These are phyloP conservation scores for Lepus timidus DNA, from an alignment of 2,113 vertebrate species.

Conservation along the genomic window DNA sequence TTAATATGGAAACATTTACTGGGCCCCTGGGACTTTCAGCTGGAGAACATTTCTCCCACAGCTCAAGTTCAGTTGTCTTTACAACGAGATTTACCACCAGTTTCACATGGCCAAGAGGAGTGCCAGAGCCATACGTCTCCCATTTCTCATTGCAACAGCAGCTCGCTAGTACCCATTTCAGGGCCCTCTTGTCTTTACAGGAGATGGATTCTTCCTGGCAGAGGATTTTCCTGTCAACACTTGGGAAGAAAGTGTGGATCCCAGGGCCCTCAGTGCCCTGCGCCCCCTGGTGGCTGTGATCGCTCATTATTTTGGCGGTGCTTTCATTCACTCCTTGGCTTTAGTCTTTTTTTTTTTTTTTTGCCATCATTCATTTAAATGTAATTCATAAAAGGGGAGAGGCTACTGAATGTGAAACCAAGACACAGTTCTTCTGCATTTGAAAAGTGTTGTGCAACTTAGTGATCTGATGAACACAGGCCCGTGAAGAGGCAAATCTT, in stretches of 20 bases:
- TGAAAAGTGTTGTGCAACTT: not conserved
- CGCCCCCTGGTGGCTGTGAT: not conserved
- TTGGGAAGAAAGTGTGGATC: not conserved
- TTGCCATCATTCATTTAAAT: conserved; percentile 65
- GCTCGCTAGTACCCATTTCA: not conserved
- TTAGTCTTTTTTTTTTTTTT: conserved; percentile 53
- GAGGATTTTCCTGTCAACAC: not conserved
- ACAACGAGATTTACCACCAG: not conserved
- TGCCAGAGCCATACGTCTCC: not conserved
- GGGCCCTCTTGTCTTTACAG: conserved; percentile 42
- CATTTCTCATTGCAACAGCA: not conserved
- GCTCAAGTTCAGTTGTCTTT: conserved; percentile 49
- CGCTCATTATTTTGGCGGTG: not conserved
- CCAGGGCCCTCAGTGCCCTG: not conserved
- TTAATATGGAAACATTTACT: not conserved
- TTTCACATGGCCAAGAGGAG: conserved; percentile 12
- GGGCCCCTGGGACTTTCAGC: conserved; percentile 35
- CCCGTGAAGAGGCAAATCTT: not conserved
- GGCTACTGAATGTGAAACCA: conserved; percentile 9
- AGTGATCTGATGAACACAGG: not conserved
- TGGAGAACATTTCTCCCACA: conserved; percentile 40
- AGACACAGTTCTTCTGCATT: not conserved
- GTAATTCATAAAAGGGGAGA: conserved; percentile 50
- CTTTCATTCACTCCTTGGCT: not conserved
- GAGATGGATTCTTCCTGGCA: conserved; percentile 61